These are phyloP conservation scores for Salarias fasciatus DNA, from an alignment of 2,797 vertebrate species.

Conservation along the genomic window DNA sequence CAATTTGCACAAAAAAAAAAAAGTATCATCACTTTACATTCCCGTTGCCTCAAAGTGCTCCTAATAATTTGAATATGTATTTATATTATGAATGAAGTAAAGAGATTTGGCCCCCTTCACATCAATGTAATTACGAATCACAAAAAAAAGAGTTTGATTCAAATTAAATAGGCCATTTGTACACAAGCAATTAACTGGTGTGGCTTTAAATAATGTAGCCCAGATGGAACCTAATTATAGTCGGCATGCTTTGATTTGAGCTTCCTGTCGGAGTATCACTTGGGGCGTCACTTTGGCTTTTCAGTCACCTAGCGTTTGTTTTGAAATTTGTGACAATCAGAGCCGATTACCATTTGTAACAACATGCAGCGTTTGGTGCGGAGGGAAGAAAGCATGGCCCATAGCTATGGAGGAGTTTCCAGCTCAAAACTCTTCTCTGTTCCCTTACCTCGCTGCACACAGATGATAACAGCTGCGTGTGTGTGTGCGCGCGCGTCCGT, in stretches of 20 bases:
- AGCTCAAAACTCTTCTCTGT: constrained; percentile 68
- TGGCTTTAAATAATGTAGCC: constrained; percentile 83
- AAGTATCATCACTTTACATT: constrained; percentile 62
- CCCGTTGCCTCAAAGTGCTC: constrained; percentile 54
- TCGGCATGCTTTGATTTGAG: constrained; percentile 82
- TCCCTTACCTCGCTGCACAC: constrained; percentile 65
- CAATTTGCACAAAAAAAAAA: constrained; percentile 42
- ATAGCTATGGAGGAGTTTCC: constrained; percentile 77
- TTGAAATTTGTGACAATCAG: constrained; percentile 84
- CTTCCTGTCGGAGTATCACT: constrained; percentile 79
- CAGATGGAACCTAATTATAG: constrained; percentile 88
- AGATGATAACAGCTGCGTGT: constrained; percentile 66
- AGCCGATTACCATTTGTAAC: constrained; percentile 82
- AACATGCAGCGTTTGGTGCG: constrained; percentile 76
- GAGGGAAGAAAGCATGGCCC: constrained; percentile 79
- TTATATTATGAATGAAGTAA: constrained; percentile 72
- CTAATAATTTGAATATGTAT: constrained; percentile 72
- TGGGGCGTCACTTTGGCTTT: constrained; percentile 81
- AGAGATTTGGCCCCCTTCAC: constrained; percentile 71
- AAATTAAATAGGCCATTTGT: constrained; percentile 86
- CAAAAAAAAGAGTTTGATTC: constrained; percentile 81
- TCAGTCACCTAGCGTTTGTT: constrained; percentile 83
- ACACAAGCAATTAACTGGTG: constrained; percentile 85
- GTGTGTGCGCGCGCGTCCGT: constrained; percentile 29
- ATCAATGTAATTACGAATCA: constrained; percentile 82